Evolutionary conservation across 2,888 invertebrate genomes (phyloP).

Genomic region (Synergus japonicus): DNA sequence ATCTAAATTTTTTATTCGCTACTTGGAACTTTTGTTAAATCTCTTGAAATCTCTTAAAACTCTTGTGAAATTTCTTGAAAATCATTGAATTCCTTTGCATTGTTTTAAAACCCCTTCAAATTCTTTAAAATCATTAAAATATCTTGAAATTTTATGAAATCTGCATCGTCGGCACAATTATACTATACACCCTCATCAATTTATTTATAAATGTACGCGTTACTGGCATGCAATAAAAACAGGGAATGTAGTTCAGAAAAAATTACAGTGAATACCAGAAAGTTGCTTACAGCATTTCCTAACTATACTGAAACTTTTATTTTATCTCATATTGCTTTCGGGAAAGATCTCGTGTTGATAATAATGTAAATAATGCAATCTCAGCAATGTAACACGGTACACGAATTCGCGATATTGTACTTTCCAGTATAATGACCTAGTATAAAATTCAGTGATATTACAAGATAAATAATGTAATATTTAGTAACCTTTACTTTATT

Average conservation of each 20-base stretch:
- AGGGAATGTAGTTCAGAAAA: background rate
- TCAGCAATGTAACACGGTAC: background rate
- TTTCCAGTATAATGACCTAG: background rate
- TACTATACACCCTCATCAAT: background rate
- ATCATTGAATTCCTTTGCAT: no score
- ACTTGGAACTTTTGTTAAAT: no score
- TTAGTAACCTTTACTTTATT: no score
- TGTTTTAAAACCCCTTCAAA: no score
- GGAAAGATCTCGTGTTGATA: background rate
- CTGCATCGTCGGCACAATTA: background rate
- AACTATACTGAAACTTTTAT: background rate
- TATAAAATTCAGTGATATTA: background rate
- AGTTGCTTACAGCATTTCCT: background rate
- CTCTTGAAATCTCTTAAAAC: no score
- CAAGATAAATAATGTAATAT: background rate
- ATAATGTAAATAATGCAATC: conserved; percentile 11
- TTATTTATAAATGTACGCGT: background rate
- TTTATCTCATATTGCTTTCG: background rate
- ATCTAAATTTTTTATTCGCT: no score
- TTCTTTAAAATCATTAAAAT: no score
- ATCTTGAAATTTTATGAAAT: no score
- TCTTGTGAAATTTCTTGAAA: no score
- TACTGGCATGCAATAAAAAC: background rate
- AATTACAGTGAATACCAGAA: background rate
- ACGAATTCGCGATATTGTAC: background rate